Evolutionary conservation across 1,140 invertebrate genomes (phyloP), one percentile per base, ranked within the genome.

Genomic region (Aphelenchoides fujianensis): DNA sequence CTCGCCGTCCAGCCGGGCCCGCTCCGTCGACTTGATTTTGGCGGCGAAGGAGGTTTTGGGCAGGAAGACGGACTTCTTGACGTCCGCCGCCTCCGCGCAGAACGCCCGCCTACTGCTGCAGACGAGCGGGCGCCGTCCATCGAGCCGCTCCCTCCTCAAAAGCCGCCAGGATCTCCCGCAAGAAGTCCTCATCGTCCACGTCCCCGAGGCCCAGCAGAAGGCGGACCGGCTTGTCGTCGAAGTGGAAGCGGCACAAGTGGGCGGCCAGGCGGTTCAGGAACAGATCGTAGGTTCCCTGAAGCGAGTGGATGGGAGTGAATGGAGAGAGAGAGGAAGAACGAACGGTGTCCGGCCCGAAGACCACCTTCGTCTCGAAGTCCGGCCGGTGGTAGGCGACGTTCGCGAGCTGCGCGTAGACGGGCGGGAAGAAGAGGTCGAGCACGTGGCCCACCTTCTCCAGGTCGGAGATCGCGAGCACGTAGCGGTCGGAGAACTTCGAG

Each of bases 31-130:
- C 73, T 86, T 87, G 30, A 91, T 74, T 74, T 87, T 86, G n/a
- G 87, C 80, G 31, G 88, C 89, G 85, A 92, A 91, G 69, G 86
- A 85, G 12, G 91, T 91, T 83, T 88, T 88, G 37, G 91, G 91
- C 12, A 91, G 84, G 69, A 90, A 86, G 5, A 92, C 76, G n/a
- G 90, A 89, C 27, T 74, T 55, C 36, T 74, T 74, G 7, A 74
- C 12, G 36, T 74, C 37, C 7, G n/a, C 9, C 0, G 54, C 2
- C 16, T 74, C n/a, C 0, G 27, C 52, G 12, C 54, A 73, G 23
- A 37, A 74, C 16, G n/a, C 12, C 34, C 19, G 23, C 12, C 53
- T 30, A 23, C 68, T 70, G n/a, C 68, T 12, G 2, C 2, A 52
- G 12, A 71, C 23, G 34, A 2, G 3, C n/a, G n/a, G n/a, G 5